phyloP scores from a whole-genome alignment of 2,888 invertebrate species.

The Helicoverpa assulta region DNA sequence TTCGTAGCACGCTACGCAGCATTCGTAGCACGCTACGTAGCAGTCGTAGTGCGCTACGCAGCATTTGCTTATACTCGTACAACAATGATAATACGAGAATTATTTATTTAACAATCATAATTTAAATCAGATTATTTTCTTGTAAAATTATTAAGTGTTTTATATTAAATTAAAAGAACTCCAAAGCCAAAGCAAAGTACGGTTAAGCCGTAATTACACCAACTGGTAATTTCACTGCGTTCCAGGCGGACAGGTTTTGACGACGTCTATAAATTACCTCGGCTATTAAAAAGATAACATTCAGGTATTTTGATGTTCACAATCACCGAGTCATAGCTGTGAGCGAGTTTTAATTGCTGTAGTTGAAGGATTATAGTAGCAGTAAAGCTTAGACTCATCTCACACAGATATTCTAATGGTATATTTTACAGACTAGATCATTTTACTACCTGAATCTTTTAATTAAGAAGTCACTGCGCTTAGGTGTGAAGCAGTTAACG shows the following conservation, averaged over 20 bases:
- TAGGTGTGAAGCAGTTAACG: not conserved
- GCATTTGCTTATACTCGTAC: no score
- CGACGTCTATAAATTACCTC: constrained; percentile 12
- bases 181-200: no score
- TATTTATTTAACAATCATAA: no score
- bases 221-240: not conserved
- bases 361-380: not conserved
- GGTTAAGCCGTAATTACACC: not conserved
- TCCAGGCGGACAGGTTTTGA: not conserved
- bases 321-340: not conserved
- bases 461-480: not conserved
- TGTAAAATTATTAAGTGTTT: no score
- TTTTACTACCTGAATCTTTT: not conserved
- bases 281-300: not conserved
- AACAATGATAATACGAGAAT: no score
- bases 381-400: not conserved
- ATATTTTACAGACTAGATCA: no score
- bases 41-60: no score
- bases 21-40: no score
- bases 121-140: no score
- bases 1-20: no score
- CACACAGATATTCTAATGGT: no score
- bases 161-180: no score
- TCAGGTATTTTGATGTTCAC: not conserved
- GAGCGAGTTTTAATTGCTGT: not conserved